Evolutionary conservation across 1,140 invertebrate species (phyloP).

Genomic region (Hyphantria cunea): DNA sequence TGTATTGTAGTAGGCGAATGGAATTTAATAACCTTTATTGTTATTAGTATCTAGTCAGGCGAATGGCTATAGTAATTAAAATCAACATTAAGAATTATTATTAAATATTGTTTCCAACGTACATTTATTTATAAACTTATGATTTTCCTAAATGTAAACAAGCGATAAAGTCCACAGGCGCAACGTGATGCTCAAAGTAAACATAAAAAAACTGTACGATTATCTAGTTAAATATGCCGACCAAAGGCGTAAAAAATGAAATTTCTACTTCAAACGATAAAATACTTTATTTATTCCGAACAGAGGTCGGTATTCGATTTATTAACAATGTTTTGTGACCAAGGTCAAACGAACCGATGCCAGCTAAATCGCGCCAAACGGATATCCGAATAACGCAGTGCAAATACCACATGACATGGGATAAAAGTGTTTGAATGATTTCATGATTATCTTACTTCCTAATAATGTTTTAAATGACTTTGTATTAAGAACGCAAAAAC

Average conservation of each 20-base stretch:
- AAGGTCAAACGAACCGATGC: constrained; percentile 25
- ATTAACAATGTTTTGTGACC: background rate
- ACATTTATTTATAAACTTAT: constrained; percentile 3
- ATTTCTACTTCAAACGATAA: background rate
- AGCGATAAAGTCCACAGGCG: constrained; percentile 12
- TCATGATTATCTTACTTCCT: background rate
- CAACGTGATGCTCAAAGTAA: constrained; percentile 16
- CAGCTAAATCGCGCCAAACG: constrained; percentile 8
- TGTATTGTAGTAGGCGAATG: too few species aligned
- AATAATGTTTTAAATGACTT: too few species aligned
- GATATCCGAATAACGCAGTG: constrained; percentile 24
- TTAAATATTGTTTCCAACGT: constrained; percentile 5
- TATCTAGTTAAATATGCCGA: background rate
- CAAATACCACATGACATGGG: constrained; percentile 14
- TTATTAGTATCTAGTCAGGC: too few species aligned
- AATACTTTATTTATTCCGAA: constrained; percentile 13
- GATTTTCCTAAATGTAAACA: constrained; percentile 27
- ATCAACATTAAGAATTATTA: background rate
- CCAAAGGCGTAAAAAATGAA: background rate
- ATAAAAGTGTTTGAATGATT: background rate
- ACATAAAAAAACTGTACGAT: constrained; percentile 1
- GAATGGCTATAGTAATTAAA: too few species aligned
- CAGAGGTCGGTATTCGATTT: constrained; percentile 16
- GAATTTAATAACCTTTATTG: too few species aligned
- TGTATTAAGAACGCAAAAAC: too few species aligned